Evolutionary conservation across 2,113 vertebrate species (phyloP), one percentile per base, ranked within the genome.

Genomic region (Halcyon senegalensis): DNA sequence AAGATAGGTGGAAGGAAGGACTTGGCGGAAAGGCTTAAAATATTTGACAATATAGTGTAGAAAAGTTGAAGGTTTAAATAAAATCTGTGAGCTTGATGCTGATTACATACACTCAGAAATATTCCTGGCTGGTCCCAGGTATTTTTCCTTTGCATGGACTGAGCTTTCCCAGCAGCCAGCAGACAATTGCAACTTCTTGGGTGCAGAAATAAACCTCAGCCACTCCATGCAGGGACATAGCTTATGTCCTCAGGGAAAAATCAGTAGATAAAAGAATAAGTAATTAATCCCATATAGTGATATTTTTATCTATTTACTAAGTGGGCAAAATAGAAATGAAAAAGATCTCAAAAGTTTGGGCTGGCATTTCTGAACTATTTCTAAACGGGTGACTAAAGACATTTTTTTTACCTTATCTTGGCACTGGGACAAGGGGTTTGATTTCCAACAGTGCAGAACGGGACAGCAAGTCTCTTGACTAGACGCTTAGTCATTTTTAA

Each of bases 21-120:
- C 84, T 84, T 85, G 68, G 59, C 74, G 50, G 75, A 90, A 88
- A 93, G 79, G 48, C 51, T 95, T 80, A 68, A 96, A 93, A 69
- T 86, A 97, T 84, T 86, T 96, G 74, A 89, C 77, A 91, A 83
- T 77, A 69, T 20, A 20, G 80, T 31, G 33, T 31, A 85, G 80
- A 87, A 95, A 96, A 96, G 83, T 88, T 83, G 84, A 94, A 59
- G 55, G 68, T 94, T 97, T 96, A 96, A 89, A 72, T 78, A 75
- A 97, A 97, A 89, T 80, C 84, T 91, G 78, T 20, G 1, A 95
- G 94, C 89, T 88, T 75, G 69, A 67, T 2, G 2, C 89, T 79
- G 62, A 84, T 94, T 93, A 89, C 80, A 43, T 62, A 83, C 0
- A 0, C 59, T 74, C 56, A 86, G 72, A 95, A 97, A 91, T 93